phyloP scores from a whole-genome alignment of 64 coral and sea anemone genomes.

The Acropora yongei region DNA sequence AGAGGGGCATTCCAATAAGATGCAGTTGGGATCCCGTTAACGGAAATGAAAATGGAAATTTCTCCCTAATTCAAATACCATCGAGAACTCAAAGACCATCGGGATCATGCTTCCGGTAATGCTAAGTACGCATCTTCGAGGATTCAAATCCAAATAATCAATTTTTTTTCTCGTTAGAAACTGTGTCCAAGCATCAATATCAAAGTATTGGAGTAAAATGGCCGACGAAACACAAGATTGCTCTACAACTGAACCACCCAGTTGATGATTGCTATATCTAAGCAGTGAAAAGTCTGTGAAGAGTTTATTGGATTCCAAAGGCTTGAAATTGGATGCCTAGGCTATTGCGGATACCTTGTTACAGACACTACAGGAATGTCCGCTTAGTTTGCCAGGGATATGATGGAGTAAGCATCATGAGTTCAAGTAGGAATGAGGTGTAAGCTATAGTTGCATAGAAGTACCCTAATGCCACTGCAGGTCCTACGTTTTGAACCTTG shows the following conservation, averaged over 20 bases:
- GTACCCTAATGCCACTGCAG: slow-evolving; percentile 66
- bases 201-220: slow-evolving; percentile 71
- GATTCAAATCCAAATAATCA: slow-evolving; percentile 63
- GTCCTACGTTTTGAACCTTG: slow-evolving; percentile 61
- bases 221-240: slow-evolving; percentile 70
- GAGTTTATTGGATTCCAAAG: slow-evolving; percentile 57
- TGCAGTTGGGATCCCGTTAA: slow-evolving; percentile 48
- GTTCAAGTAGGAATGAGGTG: slow-evolving; percentile 57
- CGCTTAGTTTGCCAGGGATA: slow-evolving; percentile 65
- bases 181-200: slow-evolving; percentile 16
- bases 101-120: slow-evolving; percentile 49
- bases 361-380: background rate
- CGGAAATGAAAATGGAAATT: slow-evolving; percentile 63
- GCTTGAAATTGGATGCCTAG: slow-evolving; percentile 55
- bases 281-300: slow-evolving; percentile 40
- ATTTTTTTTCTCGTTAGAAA: slow-evolving; percentile 41
- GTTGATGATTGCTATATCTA: slow-evolving; percentile 25
- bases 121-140: slow-evolving; percentile 61
- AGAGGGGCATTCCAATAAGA: slow-evolving; percentile 62
- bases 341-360: slow-evolving; percentile 24
- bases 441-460: slow-evolving; percentile 62
- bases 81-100: slow-evolving; percentile 48
- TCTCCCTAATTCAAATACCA: slow-evolving; percentile 57
- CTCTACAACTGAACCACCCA: slow-evolving; percentile 60
- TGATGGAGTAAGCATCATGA: slow-evolving; percentile 64